Evolutionary conservation across 2,797 vertebrate species (phyloP).

Genomic region (Danio jaintianensis): DNA sequence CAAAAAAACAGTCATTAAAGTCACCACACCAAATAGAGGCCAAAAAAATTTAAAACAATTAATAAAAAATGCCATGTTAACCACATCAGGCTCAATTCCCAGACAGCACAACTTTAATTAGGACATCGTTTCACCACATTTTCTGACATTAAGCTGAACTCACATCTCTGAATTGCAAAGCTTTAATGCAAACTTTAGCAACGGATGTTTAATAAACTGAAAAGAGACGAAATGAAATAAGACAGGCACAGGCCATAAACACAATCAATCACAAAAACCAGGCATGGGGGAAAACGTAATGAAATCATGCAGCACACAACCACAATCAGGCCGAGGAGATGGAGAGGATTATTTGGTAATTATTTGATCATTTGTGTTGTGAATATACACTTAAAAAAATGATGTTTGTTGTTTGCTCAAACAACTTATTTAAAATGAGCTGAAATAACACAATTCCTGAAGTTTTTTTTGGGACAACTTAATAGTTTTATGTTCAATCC

Average conservation of each 20-base stretch:
- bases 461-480: no score
- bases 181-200: conserved; percentile 3
- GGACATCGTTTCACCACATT: conserved; percentile 4
- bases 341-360: conserved; percentile 61
- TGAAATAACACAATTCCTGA: no score
- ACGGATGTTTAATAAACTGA: conserved; percentile 47
- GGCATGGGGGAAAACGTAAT: conserved; percentile 72
- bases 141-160: conserved; percentile 22
- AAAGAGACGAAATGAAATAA: conserved; percentile 62
- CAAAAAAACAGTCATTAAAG: conserved; percentile 63
- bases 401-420: no score
- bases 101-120: conserved; percentile 32
- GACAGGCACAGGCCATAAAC: conserved; percentile 69
- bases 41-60: no score
- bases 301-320: conserved; percentile 77
- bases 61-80: no score
- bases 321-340: conserved; percentile 76
- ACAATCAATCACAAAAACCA: conserved; percentile 70
- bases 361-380: no score
- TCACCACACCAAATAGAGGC: neutral
- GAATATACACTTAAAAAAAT: no score
- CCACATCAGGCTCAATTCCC: conserved; percentile 41
- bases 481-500: no score
- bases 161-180: conserved; percentile 6
- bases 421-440: no score